Percentiles rank a stretch among this genome's conserved stretches.
phyloP scores from a whole-genome alignment of 1,140 invertebrate species.

The Linepithema humile region DNA sequence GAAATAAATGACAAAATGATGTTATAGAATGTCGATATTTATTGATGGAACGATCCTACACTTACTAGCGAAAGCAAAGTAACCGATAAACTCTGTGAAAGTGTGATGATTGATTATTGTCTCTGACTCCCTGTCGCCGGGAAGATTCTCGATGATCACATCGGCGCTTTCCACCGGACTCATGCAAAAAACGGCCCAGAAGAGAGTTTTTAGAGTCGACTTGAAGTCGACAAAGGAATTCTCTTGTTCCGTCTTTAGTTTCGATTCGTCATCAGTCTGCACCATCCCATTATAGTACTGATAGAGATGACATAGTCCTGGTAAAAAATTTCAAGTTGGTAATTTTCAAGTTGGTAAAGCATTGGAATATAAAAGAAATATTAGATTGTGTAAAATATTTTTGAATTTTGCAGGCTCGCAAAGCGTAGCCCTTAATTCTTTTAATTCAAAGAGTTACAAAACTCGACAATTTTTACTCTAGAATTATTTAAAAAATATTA shows the following conservation, averaged over 20 bases:
- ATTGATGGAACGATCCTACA: background rate
- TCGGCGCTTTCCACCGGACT: slow-evolving; percentile 87
- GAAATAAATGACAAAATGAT: background rate
- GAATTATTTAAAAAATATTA: no score
- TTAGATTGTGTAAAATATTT: background rate
- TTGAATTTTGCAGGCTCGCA: background rate
- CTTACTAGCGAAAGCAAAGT: slow-evolving; percentile 86
- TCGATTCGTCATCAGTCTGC: slow-evolving; percentile 83
- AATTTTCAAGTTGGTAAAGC: background rate
- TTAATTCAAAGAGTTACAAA: background rate
- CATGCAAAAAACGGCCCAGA: slow-evolving; percentile 92
- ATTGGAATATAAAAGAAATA: background rate
- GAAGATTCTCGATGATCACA: slow-evolving; percentile 86
- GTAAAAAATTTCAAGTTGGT: background rate
- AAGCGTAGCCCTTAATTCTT: background rate
- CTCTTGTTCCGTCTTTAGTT: slow-evolving; percentile 79
- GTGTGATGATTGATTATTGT: slow-evolving; percentile 85
- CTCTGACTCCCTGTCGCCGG: slow-evolving; percentile 80
- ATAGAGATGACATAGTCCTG: slow-evolving; percentile 82
- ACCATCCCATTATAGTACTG: slow-evolving; percentile 87
- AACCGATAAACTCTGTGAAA: slow-evolving; percentile 87
- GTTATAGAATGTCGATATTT: background rate
- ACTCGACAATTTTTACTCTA: no score
- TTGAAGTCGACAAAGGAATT: slow-evolving; percentile 85
- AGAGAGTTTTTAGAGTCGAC: slow-evolving; percentile 89